These are phyloP conservation scores for Scomber japonicus DNA, from an alignment of 2,113 vertebrate genomes.

Conservation along the genomic window DNA sequence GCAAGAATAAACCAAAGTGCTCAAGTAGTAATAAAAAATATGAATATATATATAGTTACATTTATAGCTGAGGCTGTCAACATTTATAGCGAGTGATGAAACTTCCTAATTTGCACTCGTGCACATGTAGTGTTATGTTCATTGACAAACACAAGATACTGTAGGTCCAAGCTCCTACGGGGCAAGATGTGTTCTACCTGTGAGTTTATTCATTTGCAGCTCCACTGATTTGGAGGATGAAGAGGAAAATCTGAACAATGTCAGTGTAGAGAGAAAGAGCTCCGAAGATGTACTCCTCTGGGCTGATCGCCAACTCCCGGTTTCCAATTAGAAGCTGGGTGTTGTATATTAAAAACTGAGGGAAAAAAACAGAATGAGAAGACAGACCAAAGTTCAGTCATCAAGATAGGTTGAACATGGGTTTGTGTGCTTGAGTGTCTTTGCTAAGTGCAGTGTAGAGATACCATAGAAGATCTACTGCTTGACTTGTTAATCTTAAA, in stretches of 20 bases:
- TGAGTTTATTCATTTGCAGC: conserved; percentile 62
- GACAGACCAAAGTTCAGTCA: background rate
- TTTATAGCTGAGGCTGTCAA: background rate
- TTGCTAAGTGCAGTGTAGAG: too few species aligned
- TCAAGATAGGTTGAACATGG: background rate
- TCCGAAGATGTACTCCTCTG: conserved; percentile 94
- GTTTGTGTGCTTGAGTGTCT: background rate
- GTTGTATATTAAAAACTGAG: conserved; percentile 94
- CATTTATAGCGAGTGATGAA: background rate
- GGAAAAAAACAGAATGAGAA: background rate
- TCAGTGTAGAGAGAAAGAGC: conserved; percentile 94
- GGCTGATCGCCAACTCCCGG: conserved; percentile 90
- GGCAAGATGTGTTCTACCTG: background rate
- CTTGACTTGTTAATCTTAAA: too few species aligned
- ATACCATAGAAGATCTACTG: background rate
- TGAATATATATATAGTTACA: background rate
- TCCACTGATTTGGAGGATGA: conserved; percentile 91
- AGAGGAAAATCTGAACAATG: conserved; percentile 94
- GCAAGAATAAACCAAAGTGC: conserved; percentile 49
- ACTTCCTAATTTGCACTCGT: conserved; percentile 9
- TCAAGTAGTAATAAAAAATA: conserved; percentile 50
- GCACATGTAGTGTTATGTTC: conserved; percentile 2
- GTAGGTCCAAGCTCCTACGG: background rate
- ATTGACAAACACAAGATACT: conserved; percentile 4
- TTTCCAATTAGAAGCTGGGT: conserved; percentile 96